Conservation (phyloP, 2,797 vertebrate species). For the Vipera latastei region DNA sequence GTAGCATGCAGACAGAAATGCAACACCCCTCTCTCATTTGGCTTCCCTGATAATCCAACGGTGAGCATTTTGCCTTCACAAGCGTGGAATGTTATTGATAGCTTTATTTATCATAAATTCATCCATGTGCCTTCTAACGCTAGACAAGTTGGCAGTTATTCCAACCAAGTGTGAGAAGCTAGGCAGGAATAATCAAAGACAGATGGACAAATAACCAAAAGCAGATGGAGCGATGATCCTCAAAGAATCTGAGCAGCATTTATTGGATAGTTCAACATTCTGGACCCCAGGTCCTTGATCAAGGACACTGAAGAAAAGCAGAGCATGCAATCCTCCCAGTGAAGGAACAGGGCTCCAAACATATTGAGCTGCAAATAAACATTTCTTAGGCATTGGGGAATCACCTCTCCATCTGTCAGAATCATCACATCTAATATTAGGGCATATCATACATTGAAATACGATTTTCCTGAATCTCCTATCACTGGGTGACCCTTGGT, state of each 20-base stretch:
- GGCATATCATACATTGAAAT: too few relatives aligned
- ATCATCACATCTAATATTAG: not conserved
- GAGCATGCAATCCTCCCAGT: not conserved
- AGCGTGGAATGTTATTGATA: not conserved
- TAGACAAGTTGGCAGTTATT: not conserved
- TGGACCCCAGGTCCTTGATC: not conserved
- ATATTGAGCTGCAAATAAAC: not conserved
- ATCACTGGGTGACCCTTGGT: not conserved
- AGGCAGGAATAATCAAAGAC: not conserved
- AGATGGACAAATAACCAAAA: not conserved
- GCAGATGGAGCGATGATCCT: not conserved
- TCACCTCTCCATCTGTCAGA: not conserved
- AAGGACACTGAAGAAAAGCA: not conserved
- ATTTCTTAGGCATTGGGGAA: not conserved
- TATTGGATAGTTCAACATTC: not conserved
- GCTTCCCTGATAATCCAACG: not conserved
- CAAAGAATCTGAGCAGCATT: not conserved
- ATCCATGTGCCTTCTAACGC: not conserved
- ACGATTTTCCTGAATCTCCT: not conserved
- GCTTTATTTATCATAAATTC: not conserved
- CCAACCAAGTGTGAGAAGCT: not conserved
- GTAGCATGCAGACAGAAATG: not conserved
- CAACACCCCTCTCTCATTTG: too few relatives aligned
- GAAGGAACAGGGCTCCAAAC: not conserved
- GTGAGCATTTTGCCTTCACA: not conserved